A percentile compares a stretch with the other conserved stretches of the same genome.
Evolutionary conservation across 1,140 invertebrate genomes (phyloP).

Genomic region (Oreohelix idahoensis): DNA sequence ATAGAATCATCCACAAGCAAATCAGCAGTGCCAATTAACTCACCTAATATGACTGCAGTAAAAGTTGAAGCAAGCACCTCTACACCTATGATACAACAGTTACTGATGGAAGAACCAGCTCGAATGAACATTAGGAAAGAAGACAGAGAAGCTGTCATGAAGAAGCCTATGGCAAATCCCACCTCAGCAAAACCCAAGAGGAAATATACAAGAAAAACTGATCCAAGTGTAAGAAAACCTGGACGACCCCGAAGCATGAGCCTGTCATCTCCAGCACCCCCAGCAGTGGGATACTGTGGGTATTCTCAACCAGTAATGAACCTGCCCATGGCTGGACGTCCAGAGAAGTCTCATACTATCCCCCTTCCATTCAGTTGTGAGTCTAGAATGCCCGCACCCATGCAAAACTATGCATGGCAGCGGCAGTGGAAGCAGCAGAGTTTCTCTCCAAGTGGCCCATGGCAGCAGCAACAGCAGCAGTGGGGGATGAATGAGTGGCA

Average conservation of each 20-base stretch:
- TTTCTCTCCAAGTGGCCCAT: neutral
- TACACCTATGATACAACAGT: constrained; percentile 38
- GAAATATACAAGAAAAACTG: constrained; percentile 19
- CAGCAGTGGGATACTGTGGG: neutral
- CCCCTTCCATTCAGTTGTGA: neutral
- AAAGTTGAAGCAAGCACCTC: neutral
- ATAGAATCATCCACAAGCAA: neutral
- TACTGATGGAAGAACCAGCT: constrained; percentile 30
- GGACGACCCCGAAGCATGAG: constrained; percentile 19
- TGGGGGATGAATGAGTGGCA: constrained; percentile 26
- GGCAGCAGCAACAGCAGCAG: constrained; percentile 21
- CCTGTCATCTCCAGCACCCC: neutral
- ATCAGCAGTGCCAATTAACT: neutral
- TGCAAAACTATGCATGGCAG: neutral
- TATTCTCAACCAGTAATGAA: neutral
- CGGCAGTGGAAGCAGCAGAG: constrained; percentile 28
- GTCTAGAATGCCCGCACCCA: neutral
- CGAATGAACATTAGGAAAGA: constrained; percentile 22
- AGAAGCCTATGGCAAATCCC: neutral
- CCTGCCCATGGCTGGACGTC: neutral
- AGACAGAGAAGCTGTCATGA: constrained; percentile 12
- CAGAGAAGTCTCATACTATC: neutral
- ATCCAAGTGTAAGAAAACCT: neutral
- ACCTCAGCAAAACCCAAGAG: constrained; percentile 1
- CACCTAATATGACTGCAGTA: neutral